These are phyloP conservation scores for Zootoca vivipara DNA, from an alignment of 2,113 vertebrate genomes.

Conservation along the genomic window DNA sequence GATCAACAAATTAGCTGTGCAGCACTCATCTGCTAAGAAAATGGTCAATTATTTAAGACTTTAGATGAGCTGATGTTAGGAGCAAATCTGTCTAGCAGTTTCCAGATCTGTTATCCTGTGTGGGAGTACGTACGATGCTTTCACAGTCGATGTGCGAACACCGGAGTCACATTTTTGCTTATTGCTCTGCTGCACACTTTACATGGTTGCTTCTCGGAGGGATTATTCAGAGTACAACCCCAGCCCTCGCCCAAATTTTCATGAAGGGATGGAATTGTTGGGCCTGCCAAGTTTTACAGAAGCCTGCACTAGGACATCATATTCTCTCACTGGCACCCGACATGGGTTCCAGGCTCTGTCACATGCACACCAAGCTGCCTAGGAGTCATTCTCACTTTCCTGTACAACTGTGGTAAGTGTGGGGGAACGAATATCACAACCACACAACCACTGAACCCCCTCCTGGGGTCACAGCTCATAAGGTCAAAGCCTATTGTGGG, in stretches of 20 bases:
- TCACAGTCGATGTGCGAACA: neutral
- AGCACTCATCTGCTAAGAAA: constrained; percentile 35
- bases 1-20: constrained; percentile 22
- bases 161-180: neutral
- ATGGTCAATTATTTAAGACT: constrained; percentile 40
- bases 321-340: neutral
- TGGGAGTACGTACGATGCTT: neutral
- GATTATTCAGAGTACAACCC: neutral
- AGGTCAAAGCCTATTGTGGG: neutral
- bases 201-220: neutral
- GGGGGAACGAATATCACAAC: neutral
- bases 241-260: accelerated
- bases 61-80: constrained; percentile 28
- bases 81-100: constrained; percentile 32
- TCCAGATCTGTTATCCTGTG: constrained; percentile 17
- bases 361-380: neutral
- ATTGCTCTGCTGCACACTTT: neutral
- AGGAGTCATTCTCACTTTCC: neutral
- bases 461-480: neutral
- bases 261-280: neutral
- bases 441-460: neutral
- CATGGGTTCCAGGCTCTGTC: accelerated
- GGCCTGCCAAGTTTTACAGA: neutral
- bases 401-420: neutral
- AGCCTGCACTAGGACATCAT: neutral